Evolutionary conservation across 2,113 vertebrate species (phyloP).

Genomic region (Enhydra lutris): DNA sequence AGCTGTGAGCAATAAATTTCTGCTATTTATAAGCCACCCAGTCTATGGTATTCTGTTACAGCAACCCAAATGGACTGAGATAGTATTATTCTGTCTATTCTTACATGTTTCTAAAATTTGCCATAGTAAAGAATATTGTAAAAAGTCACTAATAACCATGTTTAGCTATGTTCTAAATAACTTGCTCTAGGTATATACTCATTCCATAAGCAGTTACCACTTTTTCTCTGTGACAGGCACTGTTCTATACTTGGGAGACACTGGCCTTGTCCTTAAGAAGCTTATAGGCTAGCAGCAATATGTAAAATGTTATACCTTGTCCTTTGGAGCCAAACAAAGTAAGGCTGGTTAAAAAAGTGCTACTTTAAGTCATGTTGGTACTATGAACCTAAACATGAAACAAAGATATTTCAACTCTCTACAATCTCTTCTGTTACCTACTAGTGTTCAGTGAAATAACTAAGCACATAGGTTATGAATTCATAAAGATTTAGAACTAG

Average conservation of each 20-base stretch:
- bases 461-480: neutral
- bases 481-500: conserved; percentile 2
- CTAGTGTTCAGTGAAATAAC: neutral
- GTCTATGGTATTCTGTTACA: neutral
- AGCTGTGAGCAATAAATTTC: neutral
- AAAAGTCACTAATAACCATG: conserved; percentile 7
- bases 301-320: neutral
- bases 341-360: conserved; percentile 8
- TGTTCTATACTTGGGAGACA: neutral
- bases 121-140: neutral
- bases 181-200: neutral
- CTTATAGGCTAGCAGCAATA: neutral
- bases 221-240: neutral
- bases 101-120: neutral
- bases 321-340: neutral
- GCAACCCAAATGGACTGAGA: neutral
- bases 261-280: neutral
- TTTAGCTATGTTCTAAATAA: neutral
- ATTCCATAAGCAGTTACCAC: neutral
- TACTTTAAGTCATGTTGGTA: neutral
- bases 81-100: neutral
- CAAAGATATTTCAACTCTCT: conserved; percentile 21
- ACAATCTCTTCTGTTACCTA: neutral
- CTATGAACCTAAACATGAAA: neutral
- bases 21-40: neutral